Base-by-base conservation (phyloP, 1,140 invertebrate species). In the Dreissena rostriformis region DNA sequence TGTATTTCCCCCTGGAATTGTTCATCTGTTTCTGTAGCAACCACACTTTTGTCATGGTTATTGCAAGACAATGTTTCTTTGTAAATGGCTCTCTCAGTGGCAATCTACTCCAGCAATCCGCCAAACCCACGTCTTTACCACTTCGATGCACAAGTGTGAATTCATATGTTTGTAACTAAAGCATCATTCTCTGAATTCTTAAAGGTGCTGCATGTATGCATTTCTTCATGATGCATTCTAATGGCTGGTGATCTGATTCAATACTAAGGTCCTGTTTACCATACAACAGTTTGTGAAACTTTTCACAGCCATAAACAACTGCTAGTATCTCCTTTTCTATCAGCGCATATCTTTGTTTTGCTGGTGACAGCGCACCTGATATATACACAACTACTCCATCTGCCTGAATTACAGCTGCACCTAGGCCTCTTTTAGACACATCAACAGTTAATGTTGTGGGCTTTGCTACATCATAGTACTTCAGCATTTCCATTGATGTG, bases 301-400 rank as follows among this genome's bases (percentile, higher is more conserved):
- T 93, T 70, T 92, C 89, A n/a, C 95, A 91, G 8, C 92, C 93
- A 89, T 92, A 95, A 0, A 95, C 86, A 19, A 95, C 92, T 8
- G 93, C 93, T 11, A 94, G 86, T 15, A 93, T 94, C 90, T 96
- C 95, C 88, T 93, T 88, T 87, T 95, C 94, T 0, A 95, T 92
- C 88, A 94, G 93, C 17, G 86, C 82, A 70, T 87, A 88, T 17
- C 66, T 22, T 91, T 63, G 93, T 88, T 73, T 86, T 78, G 86
- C 91, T 73, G 39, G 83, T 88, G 29, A 91, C 91, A 94, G 28
- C n/a, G n/a, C n/a, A n/a, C n/a, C n/a, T n/a, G n/a, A n/a, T n/a
- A n/a, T n/a, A n/a, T n/a, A n/a, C n/a, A 88, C 86, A 5, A 94
- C 87, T 12, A 92, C 91, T 49, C 91, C 74, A n/a, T 85, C 79